Evolutionary conservation across 2,888 invertebrate species (phyloP).

Genomic region (Agriopis marginaria): DNA sequence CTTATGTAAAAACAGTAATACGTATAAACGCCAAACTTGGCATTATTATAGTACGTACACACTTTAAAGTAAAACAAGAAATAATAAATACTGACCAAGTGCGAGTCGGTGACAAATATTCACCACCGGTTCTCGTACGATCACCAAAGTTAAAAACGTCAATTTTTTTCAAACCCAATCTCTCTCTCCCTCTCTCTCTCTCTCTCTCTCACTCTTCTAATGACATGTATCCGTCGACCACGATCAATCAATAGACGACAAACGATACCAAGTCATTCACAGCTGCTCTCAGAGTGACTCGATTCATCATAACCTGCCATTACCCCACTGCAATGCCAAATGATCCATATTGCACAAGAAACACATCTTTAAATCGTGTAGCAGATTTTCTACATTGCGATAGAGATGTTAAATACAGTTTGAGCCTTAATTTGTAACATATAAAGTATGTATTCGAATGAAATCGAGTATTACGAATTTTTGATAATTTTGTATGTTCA

Average conservation of each 20-base stretch:
- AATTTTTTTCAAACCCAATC: conserved; percentile 4
- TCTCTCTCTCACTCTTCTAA: neutral
- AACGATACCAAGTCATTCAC: conserved; percentile 34
- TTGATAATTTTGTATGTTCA: conserved; percentile 25
- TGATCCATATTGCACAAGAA: neutral
- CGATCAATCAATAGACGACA: conserved; percentile 28
- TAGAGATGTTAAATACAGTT: neutral
- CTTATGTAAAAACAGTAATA: too few species aligned
- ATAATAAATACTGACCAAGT: too few species aligned
- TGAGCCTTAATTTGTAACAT: neutral
- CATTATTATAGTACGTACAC: too few species aligned
- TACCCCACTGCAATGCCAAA: conserved; percentile 1
- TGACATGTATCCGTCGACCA: conserved; percentile 23
- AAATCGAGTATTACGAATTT: neutral
- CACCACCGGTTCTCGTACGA: too few species aligned
- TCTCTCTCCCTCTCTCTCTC: neutral
- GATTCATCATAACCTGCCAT: conserved; percentile 35
- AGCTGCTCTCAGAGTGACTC: conserved; percentile 33
- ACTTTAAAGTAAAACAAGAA: too few species aligned
- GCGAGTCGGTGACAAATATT: too few species aligned
- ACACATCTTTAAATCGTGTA: conserved; percentile 17
- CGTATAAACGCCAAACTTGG: too few species aligned
- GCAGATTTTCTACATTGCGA: neutral
- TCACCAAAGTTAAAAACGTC: too few species aligned
- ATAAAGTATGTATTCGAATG: conserved; percentile 16